Percentiles rank a stretch among this genome's conserved stretches.
Conservation (phyloP, 1,140 invertebrate species). For the Archivesica marissinica region DNA sequence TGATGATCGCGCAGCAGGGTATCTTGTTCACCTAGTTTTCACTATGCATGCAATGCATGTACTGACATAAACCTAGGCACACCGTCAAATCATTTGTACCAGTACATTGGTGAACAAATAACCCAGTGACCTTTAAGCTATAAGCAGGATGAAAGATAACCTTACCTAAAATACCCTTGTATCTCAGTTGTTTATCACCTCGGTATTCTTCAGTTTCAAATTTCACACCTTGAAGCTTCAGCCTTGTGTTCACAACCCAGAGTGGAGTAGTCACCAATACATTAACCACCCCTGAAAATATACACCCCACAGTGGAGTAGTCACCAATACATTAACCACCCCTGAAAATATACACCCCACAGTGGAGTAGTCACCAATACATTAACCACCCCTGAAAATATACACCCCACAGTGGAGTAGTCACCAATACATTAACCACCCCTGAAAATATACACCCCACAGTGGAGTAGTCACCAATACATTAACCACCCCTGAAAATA, state of each 20-base stretch:
- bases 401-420: constrained; percentile 96
- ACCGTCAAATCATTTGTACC: too few relatives aligned
- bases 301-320: constrained; percentile 96
- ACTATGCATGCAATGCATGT: too few relatives aligned
- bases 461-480: constrained; percentile 93
- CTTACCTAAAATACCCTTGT: constrained; percentile 86
- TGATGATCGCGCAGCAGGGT: too few relatives aligned
- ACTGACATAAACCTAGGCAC: too few relatives aligned
- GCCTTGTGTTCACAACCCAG: constrained; percentile 95
- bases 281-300: constrained; percentile 90
- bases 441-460: constrained; percentile 93
- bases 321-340: constrained; percentile 92
- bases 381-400: constrained; percentile 90
- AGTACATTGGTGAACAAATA: too few relatives aligned
- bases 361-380: constrained; percentile 93
- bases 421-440: constrained; percentile 92
- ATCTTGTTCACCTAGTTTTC: too few relatives aligned
- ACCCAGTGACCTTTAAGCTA: neutral
- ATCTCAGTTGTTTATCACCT: constrained; percentile 72
- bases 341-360: constrained; percentile 93
- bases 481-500: constrained; percentile 90
- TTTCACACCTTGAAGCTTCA: constrained; percentile 89
- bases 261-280: constrained; percentile 93
- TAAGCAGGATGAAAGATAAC: neutral
- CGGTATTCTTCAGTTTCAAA: constrained; percentile 75